These are phyloP conservation scores for Grallaria varia DNA, from an alignment of 2,113 vertebrate species.

Conservation along the genomic window DNA sequence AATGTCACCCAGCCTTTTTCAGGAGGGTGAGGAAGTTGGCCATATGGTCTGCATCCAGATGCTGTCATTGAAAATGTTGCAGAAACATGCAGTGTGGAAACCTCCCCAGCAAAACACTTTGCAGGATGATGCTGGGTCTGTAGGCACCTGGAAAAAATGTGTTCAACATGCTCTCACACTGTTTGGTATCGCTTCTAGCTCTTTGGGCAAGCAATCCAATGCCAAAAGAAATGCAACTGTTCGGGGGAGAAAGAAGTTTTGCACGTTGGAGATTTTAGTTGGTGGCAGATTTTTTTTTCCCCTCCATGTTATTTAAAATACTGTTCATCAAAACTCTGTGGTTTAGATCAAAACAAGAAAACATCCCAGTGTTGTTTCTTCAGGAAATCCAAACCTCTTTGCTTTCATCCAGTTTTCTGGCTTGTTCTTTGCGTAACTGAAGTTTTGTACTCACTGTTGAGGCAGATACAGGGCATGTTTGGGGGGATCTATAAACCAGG, in stretches of 20 bases:
- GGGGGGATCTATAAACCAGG: neutral
- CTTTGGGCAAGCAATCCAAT: neutral
- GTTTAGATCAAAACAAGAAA: neutral
- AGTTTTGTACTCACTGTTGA: neutral
- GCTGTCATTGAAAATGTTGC: neutral
- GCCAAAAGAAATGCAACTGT: neutral
- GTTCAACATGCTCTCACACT: neutral
- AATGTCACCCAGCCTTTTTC: neutral
- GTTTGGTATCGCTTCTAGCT: neutral
- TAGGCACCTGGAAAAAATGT: neutral
- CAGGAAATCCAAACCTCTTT: neutral
- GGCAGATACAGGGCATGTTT: neutral
- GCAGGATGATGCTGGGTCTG: neutral
- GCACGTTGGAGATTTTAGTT: neutral
- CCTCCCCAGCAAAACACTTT: neutral
- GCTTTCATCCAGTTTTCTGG: neutral
- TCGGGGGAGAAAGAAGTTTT: neutral
- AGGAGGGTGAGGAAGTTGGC: neutral
- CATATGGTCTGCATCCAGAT: neutral
- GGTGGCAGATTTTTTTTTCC: fast-evolving
- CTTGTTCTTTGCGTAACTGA: neutral
- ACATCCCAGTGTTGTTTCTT: neutral
- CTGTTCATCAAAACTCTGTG: neutral
- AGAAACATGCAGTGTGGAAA: neutral
- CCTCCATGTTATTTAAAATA: neutral